Base-by-base conservation (phyloP, 2,888 invertebrate species). In the Caradrina clavipalpis region DNA sequence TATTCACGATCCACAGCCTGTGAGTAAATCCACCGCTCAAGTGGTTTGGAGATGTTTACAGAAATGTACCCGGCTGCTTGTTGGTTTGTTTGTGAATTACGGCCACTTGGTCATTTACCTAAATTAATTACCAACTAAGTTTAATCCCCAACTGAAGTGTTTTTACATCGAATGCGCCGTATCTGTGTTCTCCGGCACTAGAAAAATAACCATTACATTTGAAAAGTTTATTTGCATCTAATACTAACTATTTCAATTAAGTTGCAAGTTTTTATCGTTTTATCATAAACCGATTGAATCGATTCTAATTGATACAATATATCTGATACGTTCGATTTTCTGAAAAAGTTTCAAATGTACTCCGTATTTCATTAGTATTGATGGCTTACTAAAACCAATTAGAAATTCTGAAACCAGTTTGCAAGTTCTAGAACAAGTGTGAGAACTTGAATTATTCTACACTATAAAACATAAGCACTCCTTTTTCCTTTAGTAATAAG, bases 1-100 rank as follows among this genome's bases (percentile, higher is more conserved):
- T 91, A 90, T 90, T 88, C 89, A 90, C 86, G 88, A 88, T 88
- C 85, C 85, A 86, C 87, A 85, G 84, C 79, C 86, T 87, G 88
- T 86, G 84, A 86, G 88, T 91, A 88, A 90, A 90, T 89, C 87
- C 86, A 86, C 82, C 85, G 80, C 86, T 86, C 88, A 87, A 90
- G 89, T 86, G 84, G 77, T 83, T 77, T 74, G 73, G 68, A 79
- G 73, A 74, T 85, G 79, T 81, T 84, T 82, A 84, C 85, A 84
- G 76, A 82, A 72, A 72, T 75, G 74, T 69, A 80, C 73, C 59
- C 65, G 45, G 54, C 64, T 45, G 69, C 60, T 73, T 76, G 79
- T 77, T 79, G 64, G 60, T 79, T 74, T 80, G 76, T 78, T 82
- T 66, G 78, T 78, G 71, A 80, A 78, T 78, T 80, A 78, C 72